Evolutionary conservation across 2,888 invertebrate genomes (phyloP).

Genomic region (Acanthosepion lycidas): DNA sequence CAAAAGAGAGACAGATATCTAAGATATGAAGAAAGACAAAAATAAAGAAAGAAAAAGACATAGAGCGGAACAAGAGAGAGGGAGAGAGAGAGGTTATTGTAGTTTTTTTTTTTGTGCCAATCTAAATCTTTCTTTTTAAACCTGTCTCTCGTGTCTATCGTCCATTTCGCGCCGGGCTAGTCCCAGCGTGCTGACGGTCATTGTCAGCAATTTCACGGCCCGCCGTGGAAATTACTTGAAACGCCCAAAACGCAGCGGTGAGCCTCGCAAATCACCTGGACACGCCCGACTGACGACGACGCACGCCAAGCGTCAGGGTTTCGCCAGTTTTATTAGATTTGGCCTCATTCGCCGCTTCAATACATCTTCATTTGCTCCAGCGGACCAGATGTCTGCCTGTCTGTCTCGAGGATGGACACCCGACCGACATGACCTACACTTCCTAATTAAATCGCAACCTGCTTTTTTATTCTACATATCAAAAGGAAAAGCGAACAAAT

Average conservation of each 20-base stretch:
- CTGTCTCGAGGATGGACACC: not conserved
- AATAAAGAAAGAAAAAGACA: no score
- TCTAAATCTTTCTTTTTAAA: not conserved
- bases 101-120: no score
- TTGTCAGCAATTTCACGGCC: conserved; percentile 33
- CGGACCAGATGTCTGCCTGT: conserved; percentile 4
- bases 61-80: no score
- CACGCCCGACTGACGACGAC: conserved; percentile 14
- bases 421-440: not conserved
- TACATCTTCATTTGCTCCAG: conserved; percentile 33
- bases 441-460: conserved; percentile 18
- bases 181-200: conserved; percentile 33
- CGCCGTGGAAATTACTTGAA: conserved; percentile 21
- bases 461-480: not conserved
- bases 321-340: conserved; percentile 16
- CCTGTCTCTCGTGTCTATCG: not conserved
- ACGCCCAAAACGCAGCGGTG: conserved; percentile 15
- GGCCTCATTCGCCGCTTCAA: not conserved
- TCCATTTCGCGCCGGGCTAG: not conserved
- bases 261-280: conserved; percentile 23
- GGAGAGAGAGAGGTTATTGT: no score
- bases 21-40: no score
- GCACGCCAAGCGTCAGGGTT: conserved; percentile 14
- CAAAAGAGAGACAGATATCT: no score
- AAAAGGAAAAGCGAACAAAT: not conserved